Conservation (phyloP, 2,888 invertebrate genomes). For the Acleris emargana region DNA sequence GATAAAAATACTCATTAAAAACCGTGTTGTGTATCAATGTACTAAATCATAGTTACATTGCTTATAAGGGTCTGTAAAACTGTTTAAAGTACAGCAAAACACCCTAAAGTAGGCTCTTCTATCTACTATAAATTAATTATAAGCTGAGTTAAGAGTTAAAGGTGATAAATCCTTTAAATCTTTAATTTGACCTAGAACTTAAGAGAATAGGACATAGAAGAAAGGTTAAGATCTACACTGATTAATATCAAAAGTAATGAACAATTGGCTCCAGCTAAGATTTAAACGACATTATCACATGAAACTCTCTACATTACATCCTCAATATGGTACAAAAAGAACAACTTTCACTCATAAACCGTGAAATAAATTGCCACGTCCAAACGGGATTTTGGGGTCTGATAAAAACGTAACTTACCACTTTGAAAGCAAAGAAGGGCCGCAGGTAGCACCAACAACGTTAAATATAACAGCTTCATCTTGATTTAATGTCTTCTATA, state of each 20-base stretch:
- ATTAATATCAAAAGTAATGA: neutral
- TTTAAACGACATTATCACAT: neutral
- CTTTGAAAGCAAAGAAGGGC: conserved; percentile 87
- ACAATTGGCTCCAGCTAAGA: neutral
- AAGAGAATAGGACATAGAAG: conserved; percentile 9
- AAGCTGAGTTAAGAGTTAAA: neutral
- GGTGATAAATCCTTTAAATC: neutral
- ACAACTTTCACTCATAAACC: conserved; percentile 62
- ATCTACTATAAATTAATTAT: neutral
- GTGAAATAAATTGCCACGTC: conserved; percentile 74
- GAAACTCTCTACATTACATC: neutral
- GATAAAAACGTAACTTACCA: conserved; percentile 85
- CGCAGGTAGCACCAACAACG: conserved; percentile 87
- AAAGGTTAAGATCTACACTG: conserved; percentile 11
- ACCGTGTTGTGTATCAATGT: no score
- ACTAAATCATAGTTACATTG: no score
- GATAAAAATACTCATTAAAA: no score
- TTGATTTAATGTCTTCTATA: conserved; percentile 53
- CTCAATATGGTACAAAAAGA: conserved; percentile 31
- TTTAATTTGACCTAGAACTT: conserved; percentile 22
- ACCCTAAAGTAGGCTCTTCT: no score
- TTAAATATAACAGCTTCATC: conserved; percentile 88
- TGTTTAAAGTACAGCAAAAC: no score
- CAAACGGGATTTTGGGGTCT: conserved; percentile 45
- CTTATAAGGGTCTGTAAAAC: no score